These are phyloP conservation scores for Limulus polyphemus DNA, from an alignment of 2,888 invertebrate genomes.

Conservation along the genomic window DNA sequence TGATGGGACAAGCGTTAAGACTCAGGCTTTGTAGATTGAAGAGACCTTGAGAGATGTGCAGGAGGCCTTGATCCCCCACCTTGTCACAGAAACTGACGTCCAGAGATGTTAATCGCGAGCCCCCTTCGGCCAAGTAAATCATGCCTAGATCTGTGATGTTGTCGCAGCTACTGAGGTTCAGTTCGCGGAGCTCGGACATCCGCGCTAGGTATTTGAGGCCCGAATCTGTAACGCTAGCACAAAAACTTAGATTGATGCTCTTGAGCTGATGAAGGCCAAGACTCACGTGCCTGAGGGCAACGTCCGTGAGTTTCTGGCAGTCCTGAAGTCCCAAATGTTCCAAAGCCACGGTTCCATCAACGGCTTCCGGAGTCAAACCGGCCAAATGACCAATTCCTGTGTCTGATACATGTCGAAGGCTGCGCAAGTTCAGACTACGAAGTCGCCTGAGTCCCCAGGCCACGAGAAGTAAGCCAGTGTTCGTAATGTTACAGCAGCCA, in stretches of 20 bases:
- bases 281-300: slow-evolving; percentile 71
- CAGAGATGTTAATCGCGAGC: slow-evolving; percentile 57
- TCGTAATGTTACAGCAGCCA: slow-evolving; percentile 81
- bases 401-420: slow-evolving; percentile 85
- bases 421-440: slow-evolving; percentile 69
- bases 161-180: slow-evolving; percentile 84
- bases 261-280: slow-evolving; percentile 63
- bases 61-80: slow-evolving; percentile 77
- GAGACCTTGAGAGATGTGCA: slow-evolving; percentile 78
- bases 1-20: slow-evolving; percentile 78
- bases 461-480: slow-evolving; percentile 69
- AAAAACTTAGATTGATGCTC: slow-evolving; percentile 83
- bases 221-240: slow-evolving; percentile 84
- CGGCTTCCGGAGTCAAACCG: slow-evolving; percentile 24
- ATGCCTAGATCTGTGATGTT: slow-evolving; percentile 85
- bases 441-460: slow-evolving; percentile 78
- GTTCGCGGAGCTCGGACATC: slow-evolving; percentile 66
- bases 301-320: slow-evolving; percentile 85
- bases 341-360: slow-evolving; percentile 48
- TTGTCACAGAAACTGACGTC: slow-evolving; percentile 95
- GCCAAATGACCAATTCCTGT: slow-evolving; percentile 73
- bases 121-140: slow-evolving; percentile 80
- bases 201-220: slow-evolving; percentile 76
- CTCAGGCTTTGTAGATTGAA: slow-evolving; percentile 69
- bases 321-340: slow-evolving; percentile 82